phyloP scores from a whole-genome alignment of 2,797 vertebrate genomes.

The Alectoris magna region DNA sequence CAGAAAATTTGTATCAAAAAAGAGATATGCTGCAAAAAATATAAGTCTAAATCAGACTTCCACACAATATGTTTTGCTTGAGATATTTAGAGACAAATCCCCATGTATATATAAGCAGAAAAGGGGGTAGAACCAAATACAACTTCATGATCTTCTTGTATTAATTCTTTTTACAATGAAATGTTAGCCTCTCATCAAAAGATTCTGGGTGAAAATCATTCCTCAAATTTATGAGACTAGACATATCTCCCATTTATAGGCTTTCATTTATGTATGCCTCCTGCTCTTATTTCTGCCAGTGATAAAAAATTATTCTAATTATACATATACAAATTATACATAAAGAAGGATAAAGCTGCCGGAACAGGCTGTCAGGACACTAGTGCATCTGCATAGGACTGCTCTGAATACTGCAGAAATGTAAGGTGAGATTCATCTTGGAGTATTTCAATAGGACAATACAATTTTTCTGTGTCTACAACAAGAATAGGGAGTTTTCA shows the following conservation, averaged over 20 bases:
- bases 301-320: background rate
- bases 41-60: background rate
- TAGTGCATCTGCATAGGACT: background rate
- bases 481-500: background rate
- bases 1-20: background rate
- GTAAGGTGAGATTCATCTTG: background rate
- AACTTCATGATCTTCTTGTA: background rate
- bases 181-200: background rate
- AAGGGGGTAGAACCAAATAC: background rate
- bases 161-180: background rate
- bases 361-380: background rate
- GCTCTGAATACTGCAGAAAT: background rate
- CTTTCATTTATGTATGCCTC: background rate
- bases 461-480: background rate
- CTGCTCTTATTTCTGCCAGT: background rate
- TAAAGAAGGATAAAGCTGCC: background rate
- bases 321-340: rapidly evolving
- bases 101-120: background rate
- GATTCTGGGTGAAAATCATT: background rate
- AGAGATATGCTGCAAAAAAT: background rate
- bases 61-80: background rate
- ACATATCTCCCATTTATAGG: background rate
- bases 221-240: background rate
- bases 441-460: background rate
- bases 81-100: background rate